Base-by-base conservation (phyloP, 2,113 vertebrate species). In the Pungitius pungitius region DNA sequence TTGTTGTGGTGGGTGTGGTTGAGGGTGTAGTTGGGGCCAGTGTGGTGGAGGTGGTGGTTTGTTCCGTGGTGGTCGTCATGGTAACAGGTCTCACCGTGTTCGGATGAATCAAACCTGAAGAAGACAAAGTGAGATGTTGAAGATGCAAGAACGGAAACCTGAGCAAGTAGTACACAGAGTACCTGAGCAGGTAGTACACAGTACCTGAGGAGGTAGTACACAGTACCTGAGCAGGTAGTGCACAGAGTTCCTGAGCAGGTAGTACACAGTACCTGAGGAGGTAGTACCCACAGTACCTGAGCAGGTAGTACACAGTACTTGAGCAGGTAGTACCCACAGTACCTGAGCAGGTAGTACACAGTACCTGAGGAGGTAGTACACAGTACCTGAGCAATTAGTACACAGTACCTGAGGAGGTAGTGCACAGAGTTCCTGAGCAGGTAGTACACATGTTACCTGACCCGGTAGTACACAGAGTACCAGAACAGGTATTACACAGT, bases 31-130 rank as follows among this genome's bases (percentile, higher is more conserved):
- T 77, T 2, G 71, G 39, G 2, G 68, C 17, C 0, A 12, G 26
- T 11, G 80, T 80, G 14, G 58, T 61, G n/a, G 75, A 56, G 1
- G 77, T 59, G 9, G 75, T 75, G 39, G 66, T 69, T 20, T 14
- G 43, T 59, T 2, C 14, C 2, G 52, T 57, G 26, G 49, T 67
- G 3, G 70, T 75, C 1, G 70, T 56, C 11, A 39, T 70, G 42
- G 61, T 2, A 0, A 57, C 11, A 22, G 83, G 77, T 81, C 64
- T 86, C 64, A 69, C 33, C 1, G 84, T 84, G 69, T 89, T 83
- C 11, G 92, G 90, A 87, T 92, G 90, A 72, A 87, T 88, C 64
- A 89, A 55, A 40, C 92, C 94, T 94, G 40, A 1, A 85, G 55
- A 15, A 0, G 33, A 81, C 51, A 9, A 6, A 33, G 20, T 4